Evolutionary conservation across 2,888 invertebrate genomes (phyloP).

Genomic region (Panzeria rudis): DNA sequence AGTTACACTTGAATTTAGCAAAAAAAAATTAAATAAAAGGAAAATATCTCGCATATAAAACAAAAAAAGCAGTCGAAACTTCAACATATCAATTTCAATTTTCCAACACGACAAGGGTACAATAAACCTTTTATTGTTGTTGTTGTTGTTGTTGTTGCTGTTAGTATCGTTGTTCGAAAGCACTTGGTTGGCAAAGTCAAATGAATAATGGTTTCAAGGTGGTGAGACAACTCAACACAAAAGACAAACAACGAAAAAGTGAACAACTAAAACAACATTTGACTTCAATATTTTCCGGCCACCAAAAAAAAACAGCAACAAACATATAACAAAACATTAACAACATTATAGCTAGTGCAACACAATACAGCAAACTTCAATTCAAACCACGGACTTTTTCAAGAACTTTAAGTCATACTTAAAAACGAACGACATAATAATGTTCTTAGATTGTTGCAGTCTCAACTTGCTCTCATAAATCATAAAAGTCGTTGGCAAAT

Average conservation of each 20-base stretch:
- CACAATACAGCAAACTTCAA: conserved; percentile 15
- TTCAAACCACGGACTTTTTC: not conserved
- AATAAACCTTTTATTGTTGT: conserved; percentile 30
- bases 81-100: conserved; percentile 72
- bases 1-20: conserved; percentile 17
- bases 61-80: conserved; percentile 50
- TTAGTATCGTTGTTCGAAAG: conserved; percentile 42
- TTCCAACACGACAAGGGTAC: conserved; percentile 41
- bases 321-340: conserved; percentile 10
- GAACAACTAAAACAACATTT: conserved; percentile 39
- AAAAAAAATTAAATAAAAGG: conserved; percentile 21
- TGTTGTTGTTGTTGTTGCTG: conserved; percentile 25
- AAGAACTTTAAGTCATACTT: conserved; percentile 51
- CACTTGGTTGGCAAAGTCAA: conserved; percentile 61
- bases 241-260: conserved; percentile 42
- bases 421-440: conserved; percentile 61
- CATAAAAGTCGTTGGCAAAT: conserved; percentile 27
- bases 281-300: conserved; percentile 29
- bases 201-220: conserved; percentile 73
- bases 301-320: conserved; percentile 11
- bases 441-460: conserved; percentile 53
- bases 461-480: conserved; percentile 65
- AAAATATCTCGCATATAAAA: conserved; percentile 9
- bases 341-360: conserved; percentile 19
- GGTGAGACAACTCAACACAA: conserved; percentile 70